Conservation (phyloP, 2,888 invertebrate genomes). For the Aradus depressus region DNA sequence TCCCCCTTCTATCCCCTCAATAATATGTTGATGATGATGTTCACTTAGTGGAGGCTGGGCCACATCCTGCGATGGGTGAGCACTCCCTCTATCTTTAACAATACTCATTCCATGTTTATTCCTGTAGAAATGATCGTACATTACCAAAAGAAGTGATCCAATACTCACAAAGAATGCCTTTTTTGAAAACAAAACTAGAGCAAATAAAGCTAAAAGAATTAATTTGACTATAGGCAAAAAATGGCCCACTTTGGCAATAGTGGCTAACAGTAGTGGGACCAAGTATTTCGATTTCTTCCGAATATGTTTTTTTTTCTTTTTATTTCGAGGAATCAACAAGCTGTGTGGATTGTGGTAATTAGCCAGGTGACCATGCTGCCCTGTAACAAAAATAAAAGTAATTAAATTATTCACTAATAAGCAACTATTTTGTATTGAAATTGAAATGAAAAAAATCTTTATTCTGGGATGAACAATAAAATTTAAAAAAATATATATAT, state of each 20-base stretch:
- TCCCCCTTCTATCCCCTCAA: conserved; percentile 5
- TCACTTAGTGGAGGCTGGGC: neutral
- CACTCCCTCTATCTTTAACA: conserved; percentile 14
- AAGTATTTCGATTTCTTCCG: conserved; percentile 3
- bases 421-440: too few species aligned
- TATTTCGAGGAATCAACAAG: neutral
- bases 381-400: conserved; percentile 4
- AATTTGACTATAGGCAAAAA: conserved; percentile 20
- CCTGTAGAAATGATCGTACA: conserved; percentile 18
- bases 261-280: conserved; percentile 3
- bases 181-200: conserved; percentile 25
- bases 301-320: conserved; percentile 5
- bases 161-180: conserved; percentile 24
- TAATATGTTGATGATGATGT: neutral
- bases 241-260: conserved; percentile 16
- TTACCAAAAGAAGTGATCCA: conserved; percentile 18
- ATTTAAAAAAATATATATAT: too few species aligned
- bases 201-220: conserved; percentile 17
- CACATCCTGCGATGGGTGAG: conserved; percentile 2
- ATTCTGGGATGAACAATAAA: too few species aligned
- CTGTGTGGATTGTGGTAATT: neutral
- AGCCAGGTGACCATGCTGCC: neutral
- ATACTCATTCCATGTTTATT: conserved; percentile 9
- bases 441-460: too few species aligned
- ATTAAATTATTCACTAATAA: neutral